Evolutionary conservation across 2,888 invertebrate genomes (phyloP).

Genomic region (Heteropelma amictum): DNA sequence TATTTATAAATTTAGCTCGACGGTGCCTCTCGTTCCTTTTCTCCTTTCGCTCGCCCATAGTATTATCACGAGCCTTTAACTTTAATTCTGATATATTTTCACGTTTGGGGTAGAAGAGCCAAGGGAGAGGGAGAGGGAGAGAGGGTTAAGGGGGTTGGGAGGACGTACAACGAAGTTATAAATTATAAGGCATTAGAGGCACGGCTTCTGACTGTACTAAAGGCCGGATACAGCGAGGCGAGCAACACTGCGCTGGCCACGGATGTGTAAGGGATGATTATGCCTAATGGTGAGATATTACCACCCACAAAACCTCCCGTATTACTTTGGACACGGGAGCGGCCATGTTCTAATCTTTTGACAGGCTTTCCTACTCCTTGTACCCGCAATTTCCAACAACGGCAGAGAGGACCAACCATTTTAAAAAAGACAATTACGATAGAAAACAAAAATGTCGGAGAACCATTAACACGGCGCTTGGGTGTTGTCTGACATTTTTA

Average conservation of each 20-base stretch:
- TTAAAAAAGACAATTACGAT: slow-evolving; percentile 7
- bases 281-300: slow-evolving; percentile 78
- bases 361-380: slow-evolving; percentile 76
- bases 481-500: slow-evolving; percentile 13
- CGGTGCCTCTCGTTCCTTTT: slow-evolving; percentile 52
- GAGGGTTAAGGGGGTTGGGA: slow-evolving; percentile 53
- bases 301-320: slow-evolving; percentile 68
- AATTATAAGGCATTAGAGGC: slow-evolving; percentile 77
- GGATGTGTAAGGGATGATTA: slow-evolving; percentile 78
- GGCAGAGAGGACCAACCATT: not conserved
- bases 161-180: slow-evolving; percentile 72
- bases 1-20: slow-evolving; percentile 71
- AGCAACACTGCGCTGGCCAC: slow-evolving; percentile 66
- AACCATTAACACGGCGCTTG: slow-evolving; percentile 32
- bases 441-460: slow-evolving; percentile 27
- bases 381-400: not conserved
- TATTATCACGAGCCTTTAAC: slow-evolving; percentile 67
- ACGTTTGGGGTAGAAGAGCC: slow-evolving; percentile 50
- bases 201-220: slow-evolving; percentile 48
- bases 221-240: slow-evolving; percentile 49
- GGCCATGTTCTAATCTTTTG: slow-evolving; percentile 77
- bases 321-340: slow-evolving; percentile 76
- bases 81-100: slow-evolving; percentile 76
- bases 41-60: slow-evolving; percentile 60
- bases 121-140: slow-evolving; percentile 57